Base-by-base conservation (phyloP, 2,888 invertebrate species). In the Pterostichus niger region DNA sequence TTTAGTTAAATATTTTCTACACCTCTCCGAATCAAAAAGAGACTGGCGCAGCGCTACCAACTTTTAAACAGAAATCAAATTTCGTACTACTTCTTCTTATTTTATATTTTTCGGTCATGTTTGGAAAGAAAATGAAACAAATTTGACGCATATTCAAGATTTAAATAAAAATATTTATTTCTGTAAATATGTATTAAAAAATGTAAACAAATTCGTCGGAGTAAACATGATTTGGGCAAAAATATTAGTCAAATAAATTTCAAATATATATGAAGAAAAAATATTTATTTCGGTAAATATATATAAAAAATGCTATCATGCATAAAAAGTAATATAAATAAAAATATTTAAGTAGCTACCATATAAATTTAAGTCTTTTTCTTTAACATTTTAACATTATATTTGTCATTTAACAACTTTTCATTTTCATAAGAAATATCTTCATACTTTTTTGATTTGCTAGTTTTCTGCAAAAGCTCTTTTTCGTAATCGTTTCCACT, bases 401-500 rank as follows among this genome's bases (percentile, higher is more conserved):
- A 75, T 76, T 82, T 82, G 44, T 83, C 83, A 52, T 80, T 84
- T 11, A 84, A 54, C 13, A 84, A 35, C 68, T 79, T 73, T 56
- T 84, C 83, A 49, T 75, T 76, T 80, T 84, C 83, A 84, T 85
- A 85, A 9, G 86, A 85, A 56, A 71, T 71, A 44, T 54, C 83
- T 9, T 68, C 77, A 40, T n/a, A 54, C 52, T 83, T 83, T 71
- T 83, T 83, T 59, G 82, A 86, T 40, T 84, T 85, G 40, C 68
- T 84, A 35, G 75, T 85, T 82, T 86, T 86, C n/a, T 82, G 82
- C 17, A 80, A 75, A 15, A 84, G 61, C 86, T 85, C 84, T 73
- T 86, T 86, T 83, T 88, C 87, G 78, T 87, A 86, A 2, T 84
- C 85, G 68, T 85, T 88, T 6, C 88, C 87, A 44, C 85, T 86